Evolutionary conservation across 2,888 invertebrate genomes (phyloP).

Genomic region (Caenorhabditis sinica): DNA sequence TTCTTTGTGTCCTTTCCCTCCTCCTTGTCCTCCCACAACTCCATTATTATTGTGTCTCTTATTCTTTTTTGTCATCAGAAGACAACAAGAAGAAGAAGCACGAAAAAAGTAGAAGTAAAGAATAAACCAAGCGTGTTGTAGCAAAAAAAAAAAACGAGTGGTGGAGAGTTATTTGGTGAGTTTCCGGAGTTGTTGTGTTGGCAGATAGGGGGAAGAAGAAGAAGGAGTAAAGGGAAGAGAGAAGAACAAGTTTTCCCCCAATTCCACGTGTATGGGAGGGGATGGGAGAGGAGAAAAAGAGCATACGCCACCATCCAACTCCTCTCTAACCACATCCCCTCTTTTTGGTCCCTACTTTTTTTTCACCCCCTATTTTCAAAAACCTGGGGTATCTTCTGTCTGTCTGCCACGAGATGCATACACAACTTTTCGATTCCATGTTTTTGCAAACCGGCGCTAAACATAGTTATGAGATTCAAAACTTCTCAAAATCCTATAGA

Average conservation of each 20-base stretch:
- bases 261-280: constrained; percentile 7
- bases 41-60: constrained; percentile 12
- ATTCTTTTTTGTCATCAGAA: not conserved
- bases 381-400: not conserved
- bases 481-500: no score
- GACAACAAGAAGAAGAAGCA: not conserved
- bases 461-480: not conserved
- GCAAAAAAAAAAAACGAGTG: constrained; percentile 24
- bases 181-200: constrained; percentile 37
- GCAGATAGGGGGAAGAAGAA: constrained; percentile 15
- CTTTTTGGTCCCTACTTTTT: not conserved
- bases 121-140: constrained; percentile 43
- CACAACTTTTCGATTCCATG: not conserved
- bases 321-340: not conserved
- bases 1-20: not conserved
- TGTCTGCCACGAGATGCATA: not conserved
- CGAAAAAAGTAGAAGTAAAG: constrained; percentile 14
- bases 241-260: constrained; percentile 2
- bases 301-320: not conserved
- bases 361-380: not conserved
- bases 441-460: no score
- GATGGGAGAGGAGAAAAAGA: not conserved
- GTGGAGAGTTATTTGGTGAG: constrained; percentile 41
- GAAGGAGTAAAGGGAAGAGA: constrained; percentile 7
- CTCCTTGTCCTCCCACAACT: not conserved